Conservation (phyloP, 2,888 invertebrate genomes). For the Andricus curvator region DNA sequence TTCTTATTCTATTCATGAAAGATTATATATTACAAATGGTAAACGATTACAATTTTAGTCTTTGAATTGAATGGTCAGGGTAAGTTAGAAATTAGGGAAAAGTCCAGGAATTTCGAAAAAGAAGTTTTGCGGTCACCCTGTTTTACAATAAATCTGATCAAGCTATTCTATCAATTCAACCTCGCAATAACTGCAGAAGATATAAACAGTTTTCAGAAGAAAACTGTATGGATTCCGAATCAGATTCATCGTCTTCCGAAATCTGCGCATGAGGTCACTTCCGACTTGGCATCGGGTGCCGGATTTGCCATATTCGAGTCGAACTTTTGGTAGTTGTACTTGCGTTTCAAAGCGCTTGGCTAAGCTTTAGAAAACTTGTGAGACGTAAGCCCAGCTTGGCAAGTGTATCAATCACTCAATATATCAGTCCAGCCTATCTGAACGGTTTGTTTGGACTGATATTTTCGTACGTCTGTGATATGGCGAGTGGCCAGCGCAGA, state of each 20-base stretch:
- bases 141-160: background rate
- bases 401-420: conserved; percentile 73
- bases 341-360: conserved; percentile 62
- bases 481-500: conserved; percentile 69
- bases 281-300: conserved; percentile 68
- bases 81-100: too few relatives aligned
- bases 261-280: conserved; percentile 63
- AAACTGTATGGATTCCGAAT: conserved; percentile 46
- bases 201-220: background rate
- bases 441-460: conserved; percentile 66
- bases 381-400: conserved; percentile 65
- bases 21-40: too few relatives aligned
- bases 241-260: conserved; percentile 46
- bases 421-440: conserved; percentile 61
- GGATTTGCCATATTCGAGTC: conserved; percentile 60
- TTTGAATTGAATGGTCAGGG: too few relatives aligned
- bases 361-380: conserved; percentile 70
- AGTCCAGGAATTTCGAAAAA: too few relatives aligned
- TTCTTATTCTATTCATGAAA: too few relatives aligned
- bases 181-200: background rate
- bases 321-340: conserved; percentile 54
- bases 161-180: background rate
- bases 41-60: too few relatives aligned
- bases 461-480: conserved; percentile 60
- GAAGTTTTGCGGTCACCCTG: too few relatives aligned